phyloP scores from a whole-genome alignment of 2,113 vertebrate genomes.

The Gallinago jamesoni region DNA sequence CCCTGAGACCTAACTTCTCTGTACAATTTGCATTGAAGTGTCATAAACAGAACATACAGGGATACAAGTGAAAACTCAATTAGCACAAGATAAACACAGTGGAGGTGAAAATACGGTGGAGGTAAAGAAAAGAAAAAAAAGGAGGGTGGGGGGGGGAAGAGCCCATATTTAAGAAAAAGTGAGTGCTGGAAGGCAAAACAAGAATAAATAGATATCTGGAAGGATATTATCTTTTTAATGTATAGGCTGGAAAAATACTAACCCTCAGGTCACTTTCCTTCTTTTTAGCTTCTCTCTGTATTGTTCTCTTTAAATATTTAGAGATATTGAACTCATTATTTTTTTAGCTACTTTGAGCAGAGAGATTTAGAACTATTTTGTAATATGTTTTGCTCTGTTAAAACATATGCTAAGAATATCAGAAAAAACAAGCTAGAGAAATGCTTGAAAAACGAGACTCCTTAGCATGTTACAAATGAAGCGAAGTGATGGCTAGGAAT shows the following conservation, averaged over 20 bases:
- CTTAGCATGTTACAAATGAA: neutral
- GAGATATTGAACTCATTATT: neutral
- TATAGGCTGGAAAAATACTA: neutral
- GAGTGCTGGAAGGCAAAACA: neutral
- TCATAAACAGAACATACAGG: neutral
- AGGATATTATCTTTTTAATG: neutral
- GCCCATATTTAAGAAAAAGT: neutral
- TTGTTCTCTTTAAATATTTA: constrained; percentile 1
- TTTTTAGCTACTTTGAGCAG: neutral
- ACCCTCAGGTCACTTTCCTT: neutral
- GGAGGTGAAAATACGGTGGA: neutral
- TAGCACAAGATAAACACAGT: neutral
- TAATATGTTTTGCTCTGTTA: neutral
- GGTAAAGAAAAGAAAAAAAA: neutral
- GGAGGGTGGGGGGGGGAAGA: neutral
- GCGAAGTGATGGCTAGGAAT: neutral
- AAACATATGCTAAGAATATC: neutral
- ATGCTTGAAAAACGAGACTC: neutral
- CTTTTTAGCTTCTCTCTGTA: neutral
- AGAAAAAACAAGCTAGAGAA: neutral
- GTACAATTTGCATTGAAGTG: neutral
- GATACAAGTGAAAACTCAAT: neutral
- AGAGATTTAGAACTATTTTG: neutral
- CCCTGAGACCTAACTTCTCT: neutral
- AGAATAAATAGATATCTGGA: neutral